phyloP scores from a whole-genome alignment of 2,888 invertebrate genomes.

The Ophioninae sp. region DNA sequence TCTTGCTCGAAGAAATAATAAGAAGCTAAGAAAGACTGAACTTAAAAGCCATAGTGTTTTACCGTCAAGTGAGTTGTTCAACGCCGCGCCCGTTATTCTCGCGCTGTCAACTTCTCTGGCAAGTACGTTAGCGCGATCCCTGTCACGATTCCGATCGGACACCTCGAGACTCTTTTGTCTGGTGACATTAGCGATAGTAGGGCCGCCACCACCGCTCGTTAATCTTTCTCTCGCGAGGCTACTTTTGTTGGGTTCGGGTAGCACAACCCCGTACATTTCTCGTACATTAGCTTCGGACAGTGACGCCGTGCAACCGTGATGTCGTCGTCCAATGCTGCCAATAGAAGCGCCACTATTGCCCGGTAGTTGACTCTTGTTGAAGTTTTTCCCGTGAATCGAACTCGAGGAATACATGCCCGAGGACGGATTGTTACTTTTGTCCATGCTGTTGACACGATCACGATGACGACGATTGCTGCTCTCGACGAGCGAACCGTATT shows the following conservation, averaged over 20 bases:
- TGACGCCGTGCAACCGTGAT: constrained; percentile 76
- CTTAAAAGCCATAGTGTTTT: constrained; percentile 11
- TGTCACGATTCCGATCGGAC: constrained; percentile 81
- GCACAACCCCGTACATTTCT: constrained; percentile 74
- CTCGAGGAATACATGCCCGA: constrained; percentile 74
- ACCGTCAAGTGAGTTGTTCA: constrained; percentile 64
- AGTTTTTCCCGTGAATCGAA: constrained; percentile 72
- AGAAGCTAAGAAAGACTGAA: background rate
- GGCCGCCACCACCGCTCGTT: constrained; percentile 54
- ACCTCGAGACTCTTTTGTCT: constrained; percentile 83
- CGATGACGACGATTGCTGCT: constrained; percentile 73
- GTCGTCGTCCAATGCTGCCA: constrained; percentile 74
- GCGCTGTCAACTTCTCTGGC: constrained; percentile 68
- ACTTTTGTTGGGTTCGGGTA: constrained; percentile 75
- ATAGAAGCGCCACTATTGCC: constrained; percentile 70
- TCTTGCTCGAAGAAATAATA: background rate
- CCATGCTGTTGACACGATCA: constrained; percentile 78
- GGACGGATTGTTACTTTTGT: constrained; percentile 74
- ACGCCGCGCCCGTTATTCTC: constrained; percentile 77
- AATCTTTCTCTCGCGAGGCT: constrained; percentile 75
- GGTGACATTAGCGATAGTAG: constrained; percentile 74
- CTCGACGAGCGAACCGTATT: constrained; percentile 77
- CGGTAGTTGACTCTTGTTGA: constrained; percentile 68
- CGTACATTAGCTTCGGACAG: constrained; percentile 78
- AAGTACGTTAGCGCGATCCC: constrained; percentile 61